Percentiles rank a stretch among this genome's conserved stretches.
phyloP scores from a whole-genome alignment of 2,797 vertebrate genomes.

The Aselliscus stoliczkanus region DNA sequence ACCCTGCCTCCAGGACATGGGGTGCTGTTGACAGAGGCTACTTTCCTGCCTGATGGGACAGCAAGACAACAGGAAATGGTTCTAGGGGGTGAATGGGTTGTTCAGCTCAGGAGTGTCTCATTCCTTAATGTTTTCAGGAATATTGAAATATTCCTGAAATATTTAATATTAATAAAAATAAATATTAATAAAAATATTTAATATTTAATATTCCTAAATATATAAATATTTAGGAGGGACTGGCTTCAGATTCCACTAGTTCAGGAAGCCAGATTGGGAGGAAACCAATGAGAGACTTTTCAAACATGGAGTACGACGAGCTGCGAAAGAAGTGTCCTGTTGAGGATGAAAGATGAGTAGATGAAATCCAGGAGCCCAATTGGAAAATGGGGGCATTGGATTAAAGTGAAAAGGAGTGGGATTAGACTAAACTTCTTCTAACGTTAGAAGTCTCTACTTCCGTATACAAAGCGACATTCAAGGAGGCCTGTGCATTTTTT shows the following conservation, averaged over 20 bases:
- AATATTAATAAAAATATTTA: no score
- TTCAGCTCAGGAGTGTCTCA: not conserved
- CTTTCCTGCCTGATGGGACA: not conserved
- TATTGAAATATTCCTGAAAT: no score
- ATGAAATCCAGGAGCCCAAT: not conserved
- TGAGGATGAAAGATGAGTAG: not conserved
- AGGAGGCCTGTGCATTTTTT: not conserved
- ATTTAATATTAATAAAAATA: no score
- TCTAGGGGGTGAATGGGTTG: not conserved
- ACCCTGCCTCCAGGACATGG: not conserved
- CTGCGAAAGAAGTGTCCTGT: not conserved
- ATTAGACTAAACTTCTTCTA: not conserved
- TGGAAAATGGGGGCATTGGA: not conserved
- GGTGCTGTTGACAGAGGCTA: not conserved
- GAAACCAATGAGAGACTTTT: not conserved
- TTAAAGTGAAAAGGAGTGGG: not conserved
- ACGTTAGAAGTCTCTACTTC: not conserved
- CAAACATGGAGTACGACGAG: not conserved
- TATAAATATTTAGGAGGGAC: not conserved
- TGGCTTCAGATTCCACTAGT: not conserved
- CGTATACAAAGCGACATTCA: not conserved
- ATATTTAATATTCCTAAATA: no score
- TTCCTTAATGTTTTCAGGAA: not conserved
- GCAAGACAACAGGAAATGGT: not conserved
- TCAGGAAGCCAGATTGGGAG: not conserved